Evolutionary conservation across 2,888 invertebrate species (phyloP), one percentile per base, ranked within the genome.

Genomic region (Mesoligia furuncula): DNA sequence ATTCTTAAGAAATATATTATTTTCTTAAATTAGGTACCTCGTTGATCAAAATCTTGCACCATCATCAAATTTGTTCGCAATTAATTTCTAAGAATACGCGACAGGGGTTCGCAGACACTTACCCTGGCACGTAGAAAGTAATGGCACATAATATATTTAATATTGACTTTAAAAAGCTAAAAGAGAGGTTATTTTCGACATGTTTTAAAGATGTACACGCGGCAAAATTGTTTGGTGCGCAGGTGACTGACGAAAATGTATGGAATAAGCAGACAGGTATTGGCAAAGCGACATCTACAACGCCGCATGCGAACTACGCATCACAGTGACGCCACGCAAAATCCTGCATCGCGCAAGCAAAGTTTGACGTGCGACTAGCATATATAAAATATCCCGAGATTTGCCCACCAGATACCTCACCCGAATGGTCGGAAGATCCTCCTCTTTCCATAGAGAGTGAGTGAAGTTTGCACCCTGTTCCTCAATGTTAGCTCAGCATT

Each of bases 131-230:
- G 71, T 89, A 89, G 81, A 39, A 67, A 68, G 72, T 88, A 88
- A 80, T 78, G 85, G 88, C 90, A 90, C 89, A 75, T 83, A 77
- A 75, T 80, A 79, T 84, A 85, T 85, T 75, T 80, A 81, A 82
- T 79, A 84, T 80, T 73, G 79, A 78, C 76, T 80, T 81, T 82
- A 81, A 83, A 83, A 83, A 86, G 84, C 84, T 78, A 84, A 86
- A 81, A 89, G 80, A 90, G 86, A 88, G 87, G 90, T 90, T 92
- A 92, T 92, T 92, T 92, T 92, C 85, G 91, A 90, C 85, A 85
- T 69, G 88, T 90, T 91, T 90, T 91, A 83, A 84, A 77, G 61
- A 81, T 76, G 77, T 74, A 79, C 69, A 70, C 9, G 20, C 66
- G 66, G 59, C n/a, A 45, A 73, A 74, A 62, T 57, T 77, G 66